Conservation (phyloP, 2,888 invertebrate genomes). For the Ectobius pallidus region DNA sequence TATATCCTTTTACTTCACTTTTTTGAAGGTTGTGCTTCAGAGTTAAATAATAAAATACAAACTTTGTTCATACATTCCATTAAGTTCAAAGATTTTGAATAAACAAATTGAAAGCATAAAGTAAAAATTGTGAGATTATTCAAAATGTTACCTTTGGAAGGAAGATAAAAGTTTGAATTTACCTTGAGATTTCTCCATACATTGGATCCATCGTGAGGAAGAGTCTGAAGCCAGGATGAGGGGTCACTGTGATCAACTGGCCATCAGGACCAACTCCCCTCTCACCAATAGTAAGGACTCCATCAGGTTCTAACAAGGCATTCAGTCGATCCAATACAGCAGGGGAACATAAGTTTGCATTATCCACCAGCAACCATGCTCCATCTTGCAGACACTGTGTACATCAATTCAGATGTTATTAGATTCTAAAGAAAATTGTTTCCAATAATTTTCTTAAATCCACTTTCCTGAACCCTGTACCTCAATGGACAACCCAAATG, state of each 20-base stretch:
- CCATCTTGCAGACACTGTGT: conserved; percentile 75
- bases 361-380: conserved; percentile 85
- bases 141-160: no score
- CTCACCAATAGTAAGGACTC: conserved; percentile 88
- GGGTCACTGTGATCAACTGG: conserved; percentile 73
- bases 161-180: no score
- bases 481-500: background rate
- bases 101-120: no score
- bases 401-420: no score
- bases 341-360: conserved; percentile 94
- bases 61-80: no score
- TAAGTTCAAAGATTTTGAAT: no score
- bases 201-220: conserved; percentile 95
- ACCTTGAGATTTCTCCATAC: conserved; percentile 93
- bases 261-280: conserved; percentile 79
- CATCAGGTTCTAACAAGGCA: conserved; percentile 91
- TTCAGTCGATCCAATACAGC: conserved; percentile 97
- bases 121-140: no score
- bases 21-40: no score
- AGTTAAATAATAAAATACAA: no score
- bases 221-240: conserved; percentile 90
- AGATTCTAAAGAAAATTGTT: background rate
- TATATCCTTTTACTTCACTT: no score
- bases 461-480: background rate
- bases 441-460: background rate